phyloP scores from a whole-genome alignment of 2,113 vertebrate genomes.

The Myocastor coypus region DNA sequence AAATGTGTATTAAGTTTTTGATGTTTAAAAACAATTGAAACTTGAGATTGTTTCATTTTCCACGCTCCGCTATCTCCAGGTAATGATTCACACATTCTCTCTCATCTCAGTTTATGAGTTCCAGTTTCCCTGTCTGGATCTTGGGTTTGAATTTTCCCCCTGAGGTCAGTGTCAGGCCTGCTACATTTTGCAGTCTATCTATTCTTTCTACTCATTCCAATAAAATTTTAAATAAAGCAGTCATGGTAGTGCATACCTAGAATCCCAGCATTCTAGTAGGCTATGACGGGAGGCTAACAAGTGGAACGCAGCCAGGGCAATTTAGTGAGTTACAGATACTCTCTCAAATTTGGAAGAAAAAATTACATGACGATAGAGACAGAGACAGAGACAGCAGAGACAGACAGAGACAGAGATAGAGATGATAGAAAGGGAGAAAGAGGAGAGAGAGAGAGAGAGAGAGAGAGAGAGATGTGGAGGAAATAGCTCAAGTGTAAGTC shows the following conservation, averaged over 20 bases:
- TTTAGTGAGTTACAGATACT: not conserved
- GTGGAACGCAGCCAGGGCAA: not conserved
- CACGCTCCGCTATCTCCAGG: not conserved
- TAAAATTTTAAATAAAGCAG: not conserved
- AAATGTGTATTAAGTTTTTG: not conserved
- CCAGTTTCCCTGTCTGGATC: not conserved
- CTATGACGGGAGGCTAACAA: not conserved
- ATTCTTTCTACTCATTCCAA: not conserved
- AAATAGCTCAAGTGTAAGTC: not conserved
- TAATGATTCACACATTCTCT: not conserved
- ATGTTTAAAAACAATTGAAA: not conserved
- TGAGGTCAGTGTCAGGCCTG: not conserved
- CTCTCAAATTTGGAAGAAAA: no score
- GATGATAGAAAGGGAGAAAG: no score
- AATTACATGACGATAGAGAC: no score
- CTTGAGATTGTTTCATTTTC: not conserved
- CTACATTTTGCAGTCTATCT: not conserved
- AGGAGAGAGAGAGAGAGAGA: no score
- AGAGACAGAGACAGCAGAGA: no score
- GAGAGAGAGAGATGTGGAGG: no score
- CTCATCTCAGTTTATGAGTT: not conserved
- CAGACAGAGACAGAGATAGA: no score
- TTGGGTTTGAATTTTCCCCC: not conserved
- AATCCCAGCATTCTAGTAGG: not conserved
- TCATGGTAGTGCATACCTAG: not conserved